Evolutionary conservation across 2,888 invertebrate genomes (phyloP).

Genomic region (Chaetogeoica ovagalla): DNA sequence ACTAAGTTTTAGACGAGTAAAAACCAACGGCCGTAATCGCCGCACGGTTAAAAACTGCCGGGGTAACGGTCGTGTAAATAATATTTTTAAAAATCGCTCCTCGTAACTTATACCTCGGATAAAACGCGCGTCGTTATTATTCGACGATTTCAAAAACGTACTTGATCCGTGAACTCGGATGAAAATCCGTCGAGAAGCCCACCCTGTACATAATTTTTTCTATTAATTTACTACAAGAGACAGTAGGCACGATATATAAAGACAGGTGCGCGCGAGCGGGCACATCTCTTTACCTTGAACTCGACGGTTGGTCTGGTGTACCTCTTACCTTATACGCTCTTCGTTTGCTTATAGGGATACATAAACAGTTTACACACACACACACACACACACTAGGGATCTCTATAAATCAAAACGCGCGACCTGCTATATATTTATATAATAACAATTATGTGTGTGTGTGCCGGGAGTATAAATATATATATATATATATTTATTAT

Average conservation of each 20-base stretch:
- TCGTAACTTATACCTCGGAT: no score
- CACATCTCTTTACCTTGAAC: slow-evolving; percentile 10
- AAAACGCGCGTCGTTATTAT: no score
- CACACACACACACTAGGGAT: background rate
- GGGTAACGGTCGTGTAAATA: no score
- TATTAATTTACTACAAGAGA: background rate
- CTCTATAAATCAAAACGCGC: slow-evolving; percentile 36
- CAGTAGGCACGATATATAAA: background rate
- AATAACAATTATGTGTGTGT: background rate
- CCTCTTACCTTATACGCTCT: background rate
- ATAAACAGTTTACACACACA: slow-evolving; percentile 16
- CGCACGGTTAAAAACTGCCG: no score
- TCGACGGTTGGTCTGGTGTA: background rate
- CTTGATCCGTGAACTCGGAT: background rate
- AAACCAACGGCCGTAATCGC: no score
- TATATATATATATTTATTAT: background rate
- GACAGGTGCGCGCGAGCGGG: background rate
- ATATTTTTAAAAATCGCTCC: no score
- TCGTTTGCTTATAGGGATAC: background rate
- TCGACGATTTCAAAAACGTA: no score
- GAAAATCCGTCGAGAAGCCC: background rate
- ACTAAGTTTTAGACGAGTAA: no score
- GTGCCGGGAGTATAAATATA: no score
- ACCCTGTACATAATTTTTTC: background rate
- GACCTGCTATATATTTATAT: no score